Evolutionary conservation across 2,888 invertebrate species (phyloP).

Genomic region (Tinea trinotella): DNA sequence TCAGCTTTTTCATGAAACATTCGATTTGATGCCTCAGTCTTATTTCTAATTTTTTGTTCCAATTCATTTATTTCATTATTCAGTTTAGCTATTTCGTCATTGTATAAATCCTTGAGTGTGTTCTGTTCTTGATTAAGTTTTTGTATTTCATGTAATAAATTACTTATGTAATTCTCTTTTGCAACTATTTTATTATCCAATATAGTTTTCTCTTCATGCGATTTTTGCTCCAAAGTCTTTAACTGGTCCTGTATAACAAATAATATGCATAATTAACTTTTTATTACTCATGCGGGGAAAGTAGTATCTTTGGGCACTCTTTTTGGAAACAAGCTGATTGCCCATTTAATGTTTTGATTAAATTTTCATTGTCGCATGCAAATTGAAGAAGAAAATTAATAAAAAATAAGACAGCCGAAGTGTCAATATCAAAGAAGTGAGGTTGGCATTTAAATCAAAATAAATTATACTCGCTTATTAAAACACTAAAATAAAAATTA

Average conservation of each 20-base stretch:
- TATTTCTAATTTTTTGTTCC: conserved; percentile 44
- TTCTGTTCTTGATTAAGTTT: conserved; percentile 35
- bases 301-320: no score
- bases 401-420: no score
- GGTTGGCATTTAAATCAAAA: no score
- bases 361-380: no score
- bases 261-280: neutral
- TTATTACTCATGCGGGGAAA: neutral
- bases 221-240: conserved; percentile 27
- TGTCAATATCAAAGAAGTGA: no score
- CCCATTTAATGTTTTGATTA: no score
- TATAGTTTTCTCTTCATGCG: conserved; percentile 35
- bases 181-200: conserved; percentile 36
- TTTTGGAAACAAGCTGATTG: no score
- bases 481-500: no score
- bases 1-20: conserved; percentile 42
- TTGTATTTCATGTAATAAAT: conserved; percentile 48
- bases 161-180: conserved; percentile 41
- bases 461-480: no score
- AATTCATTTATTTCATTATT: conserved; percentile 52
- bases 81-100: conserved; percentile 43
- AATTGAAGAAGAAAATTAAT: neutral
- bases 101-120: conserved; percentile 27
- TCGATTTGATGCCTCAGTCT: conserved; percentile 35
- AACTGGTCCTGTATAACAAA: neutral